A percentile compares a stretch with the other conserved stretches of the same genome.
phyloP scores from a whole-genome alignment of 2,797 vertebrate species.

The Todus mexicanus region DNA sequence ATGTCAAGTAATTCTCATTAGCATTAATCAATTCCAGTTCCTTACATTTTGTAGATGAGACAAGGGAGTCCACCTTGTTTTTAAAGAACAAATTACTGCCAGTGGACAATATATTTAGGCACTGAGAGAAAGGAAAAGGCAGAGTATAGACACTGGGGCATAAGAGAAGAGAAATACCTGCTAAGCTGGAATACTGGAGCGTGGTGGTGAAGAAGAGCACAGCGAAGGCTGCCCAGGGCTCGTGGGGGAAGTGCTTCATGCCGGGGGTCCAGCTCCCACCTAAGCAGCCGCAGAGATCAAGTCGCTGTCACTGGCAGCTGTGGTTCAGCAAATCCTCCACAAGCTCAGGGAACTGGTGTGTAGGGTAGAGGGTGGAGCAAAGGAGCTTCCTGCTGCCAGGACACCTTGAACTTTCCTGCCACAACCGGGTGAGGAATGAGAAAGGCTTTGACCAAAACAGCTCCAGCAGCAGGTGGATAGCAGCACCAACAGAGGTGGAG shows the following conservation, averaged over 20 bases:
- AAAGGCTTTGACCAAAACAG: background rate
- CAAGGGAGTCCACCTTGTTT: background rate
- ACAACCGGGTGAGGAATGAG: background rate
- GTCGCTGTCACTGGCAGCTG: background rate
- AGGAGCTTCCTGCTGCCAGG: slow-evolving; percentile 26
- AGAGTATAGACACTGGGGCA: background rate
- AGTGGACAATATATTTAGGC: too few relatives aligned
- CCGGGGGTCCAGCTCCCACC: background rate
- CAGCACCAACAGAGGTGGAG: background rate
- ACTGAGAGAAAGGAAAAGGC: background rate
- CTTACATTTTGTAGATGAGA: background rate
- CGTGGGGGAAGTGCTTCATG: background rate
- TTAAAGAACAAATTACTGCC: background rate
- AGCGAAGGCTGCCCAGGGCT: background rate
- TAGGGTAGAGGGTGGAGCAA: slow-evolving; percentile 71
- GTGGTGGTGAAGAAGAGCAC: background rate
- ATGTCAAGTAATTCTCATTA: background rate
- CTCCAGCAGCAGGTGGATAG: background rate
- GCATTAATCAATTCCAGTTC: background rate
- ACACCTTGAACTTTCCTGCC: slow-evolving; percentile 40
- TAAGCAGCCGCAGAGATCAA: accelerated
- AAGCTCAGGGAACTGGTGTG: background rate
- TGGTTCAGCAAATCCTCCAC: background rate
- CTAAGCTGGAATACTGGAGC: background rate
- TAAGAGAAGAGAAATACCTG: slow-evolving; percentile 60